Conservation (phyloP, 2,797 vertebrate species). For the Amblyraja radiata region DNA sequence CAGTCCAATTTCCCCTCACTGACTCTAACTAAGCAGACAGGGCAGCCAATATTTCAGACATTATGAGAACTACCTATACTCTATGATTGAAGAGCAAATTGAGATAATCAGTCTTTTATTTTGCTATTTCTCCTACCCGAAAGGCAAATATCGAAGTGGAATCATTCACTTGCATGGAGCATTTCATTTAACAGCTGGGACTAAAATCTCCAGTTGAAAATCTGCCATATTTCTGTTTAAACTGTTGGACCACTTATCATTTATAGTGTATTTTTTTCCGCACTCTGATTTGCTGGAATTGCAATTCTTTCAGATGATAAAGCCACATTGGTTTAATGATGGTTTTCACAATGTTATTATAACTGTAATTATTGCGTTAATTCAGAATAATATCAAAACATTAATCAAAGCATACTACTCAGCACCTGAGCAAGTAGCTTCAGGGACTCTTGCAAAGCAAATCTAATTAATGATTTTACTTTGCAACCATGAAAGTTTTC, state of each 20-base stretch:
- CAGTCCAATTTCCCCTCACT: background rate
- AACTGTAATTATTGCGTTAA: conserved; percentile 25
- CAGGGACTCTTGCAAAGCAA: conserved; percentile 7
- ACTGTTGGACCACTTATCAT: conserved; percentile 30
- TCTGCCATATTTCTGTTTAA: conserved; percentile 22
- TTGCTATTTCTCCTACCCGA: background rate
- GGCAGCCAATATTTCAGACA: conserved; percentile 12
- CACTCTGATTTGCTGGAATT: conserved; percentile 17
- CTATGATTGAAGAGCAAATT: conserved; percentile 16
- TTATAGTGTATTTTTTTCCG: background rate
- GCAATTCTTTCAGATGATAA: background rate
- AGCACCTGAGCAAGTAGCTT: conserved; percentile 24
- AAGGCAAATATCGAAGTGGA: conserved; percentile 16
- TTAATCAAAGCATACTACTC: conserved; percentile 21
- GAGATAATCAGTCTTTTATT: conserved; percentile 24
- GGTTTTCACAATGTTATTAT: conserved; percentile 18
- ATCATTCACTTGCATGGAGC: conserved; percentile 29
- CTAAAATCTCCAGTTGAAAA: conserved; percentile 30
- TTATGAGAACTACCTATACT: background rate
- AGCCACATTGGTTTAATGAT: conserved; percentile 11
- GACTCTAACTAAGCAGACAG: background rate
- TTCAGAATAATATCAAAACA: conserved; percentile 32
- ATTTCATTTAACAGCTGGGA: background rate
- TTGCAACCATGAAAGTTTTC: background rate
- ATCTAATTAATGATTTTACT: conserved; percentile 26